Evolutionary conservation across 2,797 vertebrate genomes (phyloP).

Genomic region (Rhinophrynus dorsalis): DNA sequence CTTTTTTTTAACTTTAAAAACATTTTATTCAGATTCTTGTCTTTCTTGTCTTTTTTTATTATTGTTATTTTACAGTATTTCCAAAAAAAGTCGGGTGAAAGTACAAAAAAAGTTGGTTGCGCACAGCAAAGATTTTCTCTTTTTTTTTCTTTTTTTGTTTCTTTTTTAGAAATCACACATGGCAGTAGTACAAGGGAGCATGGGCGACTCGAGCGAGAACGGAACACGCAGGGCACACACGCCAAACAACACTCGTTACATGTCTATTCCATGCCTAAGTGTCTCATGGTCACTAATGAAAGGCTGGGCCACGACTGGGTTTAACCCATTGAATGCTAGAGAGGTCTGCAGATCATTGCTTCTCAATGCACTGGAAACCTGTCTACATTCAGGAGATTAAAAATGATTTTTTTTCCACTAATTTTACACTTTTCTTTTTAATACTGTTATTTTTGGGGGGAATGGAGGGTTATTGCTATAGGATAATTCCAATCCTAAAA

Average conservation of each 20-base stretch:
- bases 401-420: too few species aligned
- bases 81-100: constrained; percentile 82
- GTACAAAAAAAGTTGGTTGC: constrained; percentile 87
- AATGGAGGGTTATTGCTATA: constrained; percentile 4
- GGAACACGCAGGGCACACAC: constrained; percentile 60
- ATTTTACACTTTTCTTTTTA: constrained; percentile 62
- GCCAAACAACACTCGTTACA: constrained; percentile 76
- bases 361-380: too few species aligned
- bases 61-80: constrained; percentile 73
- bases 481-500: not conserved
- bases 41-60: constrained; percentile 61
- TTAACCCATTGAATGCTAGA: too few species aligned
- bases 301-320: not conserved
- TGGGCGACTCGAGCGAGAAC: constrained; percentile 58
- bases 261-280: constrained; percentile 23
- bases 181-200: constrained; percentile 55
- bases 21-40: constrained; percentile 41
- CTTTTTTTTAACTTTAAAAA: constrained; percentile 46
- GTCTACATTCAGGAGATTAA: too few species aligned
- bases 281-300: not conserved
- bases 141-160: not conserved
- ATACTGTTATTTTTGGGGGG: constrained; percentile 46
- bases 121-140: constrained; percentile 77
- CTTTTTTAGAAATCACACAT: constrained; percentile 86
- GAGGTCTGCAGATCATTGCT: too few species aligned